Percentiles rank a stretch among this genome's conserved stretches.
Evolutionary conservation across 2,888 invertebrate species (phyloP).

Genomic region (Acleris laterana): DNA sequence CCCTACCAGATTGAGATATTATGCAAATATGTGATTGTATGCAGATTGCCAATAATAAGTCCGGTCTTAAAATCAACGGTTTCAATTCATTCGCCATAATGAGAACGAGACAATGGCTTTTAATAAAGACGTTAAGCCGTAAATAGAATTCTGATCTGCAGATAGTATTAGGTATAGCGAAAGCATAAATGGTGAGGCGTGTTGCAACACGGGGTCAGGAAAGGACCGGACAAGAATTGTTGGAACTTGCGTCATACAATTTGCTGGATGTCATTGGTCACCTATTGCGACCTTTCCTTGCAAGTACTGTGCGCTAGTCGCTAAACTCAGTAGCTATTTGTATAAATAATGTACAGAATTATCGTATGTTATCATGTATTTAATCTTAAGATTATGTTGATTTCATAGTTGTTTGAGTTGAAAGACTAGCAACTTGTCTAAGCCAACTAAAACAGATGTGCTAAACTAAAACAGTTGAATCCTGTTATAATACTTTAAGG

Average conservation of each 20-base stretch:
- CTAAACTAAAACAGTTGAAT: too few relatives aligned
- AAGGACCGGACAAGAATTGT: conserved; percentile 3
- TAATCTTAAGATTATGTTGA: too few relatives aligned
- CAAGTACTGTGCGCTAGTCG: too few relatives aligned
- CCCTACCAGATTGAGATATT: conserved; percentile 80
- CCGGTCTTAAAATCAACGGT: conserved; percentile 64
- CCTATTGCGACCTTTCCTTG: too few relatives aligned
- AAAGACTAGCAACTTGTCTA: too few relatives aligned
- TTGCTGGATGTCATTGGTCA: neutral
- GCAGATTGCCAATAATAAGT: conserved; percentile 79
- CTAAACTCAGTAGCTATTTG: too few relatives aligned
- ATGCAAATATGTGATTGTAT: conserved; percentile 82
- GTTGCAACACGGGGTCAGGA: conserved; percentile 19
- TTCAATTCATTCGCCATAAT: conserved; percentile 77
- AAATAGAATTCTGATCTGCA: conserved; percentile 57
- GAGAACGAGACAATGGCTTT: conserved; percentile 75
- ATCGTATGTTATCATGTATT: too few relatives aligned
- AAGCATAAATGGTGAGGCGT: conserved; percentile 23
- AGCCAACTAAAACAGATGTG: too few relatives aligned
- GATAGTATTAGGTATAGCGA: conserved; percentile 55
- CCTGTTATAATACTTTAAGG: too few relatives aligned
- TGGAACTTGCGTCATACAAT: neutral
- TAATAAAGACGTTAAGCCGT: conserved; percentile 77
- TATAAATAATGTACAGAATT: too few relatives aligned
- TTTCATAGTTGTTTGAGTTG: too few relatives aligned